phyloP scores from a whole-genome alignment of 2,888 invertebrate genomes.

The Elegia similella region DNA sequence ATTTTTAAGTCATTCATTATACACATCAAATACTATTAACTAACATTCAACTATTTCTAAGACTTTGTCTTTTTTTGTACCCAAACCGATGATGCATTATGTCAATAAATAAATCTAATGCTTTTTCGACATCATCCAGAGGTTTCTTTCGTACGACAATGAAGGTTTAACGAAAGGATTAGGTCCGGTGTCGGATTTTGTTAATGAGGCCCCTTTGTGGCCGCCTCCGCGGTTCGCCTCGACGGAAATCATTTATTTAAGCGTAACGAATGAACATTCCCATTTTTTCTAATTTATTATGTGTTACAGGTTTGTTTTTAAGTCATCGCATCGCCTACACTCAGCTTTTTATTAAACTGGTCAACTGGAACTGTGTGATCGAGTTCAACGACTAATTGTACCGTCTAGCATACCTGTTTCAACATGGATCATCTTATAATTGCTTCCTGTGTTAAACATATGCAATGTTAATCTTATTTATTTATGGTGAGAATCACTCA shows the following conservation, averaged over 20 bases:
- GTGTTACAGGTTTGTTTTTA: constrained; percentile 49
- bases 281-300: constrained; percentile 51
- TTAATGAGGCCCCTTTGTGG: constrained; percentile 72
- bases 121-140: constrained; percentile 33
- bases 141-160: constrained; percentile 52
- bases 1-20: not conserved
- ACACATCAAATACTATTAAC: not conserved
- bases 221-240: constrained; percentile 46
- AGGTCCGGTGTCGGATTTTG: constrained; percentile 64
- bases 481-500: constrained; percentile 1
- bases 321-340: constrained; percentile 49
- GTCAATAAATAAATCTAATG: constrained; percentile 42
- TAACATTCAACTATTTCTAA: not conserved
- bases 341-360: constrained; percentile 24
- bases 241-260: constrained; percentile 71
- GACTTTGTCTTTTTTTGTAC: constrained; percentile 16
- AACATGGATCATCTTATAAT: constrained; percentile 7
- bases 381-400: constrained; percentile 13
- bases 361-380: constrained; percentile 12
- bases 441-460: not conserved
- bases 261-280: constrained; percentile 66
- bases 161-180: constrained; percentile 77
- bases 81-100: constrained; percentile 38
- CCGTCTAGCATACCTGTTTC: constrained; percentile 5
- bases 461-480: constrained; percentile 7